Percentiles rank a stretch among this genome's conserved stretches.
phyloP scores from a whole-genome alignment of 92 coral and sea anemone species.

The Paramuricea clavata region DNA sequence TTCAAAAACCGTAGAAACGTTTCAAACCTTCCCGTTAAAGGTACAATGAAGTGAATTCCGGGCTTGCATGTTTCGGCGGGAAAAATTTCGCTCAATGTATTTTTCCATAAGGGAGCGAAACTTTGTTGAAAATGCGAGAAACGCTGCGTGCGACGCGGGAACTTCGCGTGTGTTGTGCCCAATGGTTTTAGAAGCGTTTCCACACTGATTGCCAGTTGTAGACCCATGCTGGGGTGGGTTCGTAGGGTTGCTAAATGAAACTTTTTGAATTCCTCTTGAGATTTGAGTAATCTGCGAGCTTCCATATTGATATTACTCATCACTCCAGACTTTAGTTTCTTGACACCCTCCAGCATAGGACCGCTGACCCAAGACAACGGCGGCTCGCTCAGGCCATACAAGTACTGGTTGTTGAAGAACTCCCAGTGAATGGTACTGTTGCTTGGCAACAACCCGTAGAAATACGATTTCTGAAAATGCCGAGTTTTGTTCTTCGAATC shows the following conservation, averaged over 20 bases:
- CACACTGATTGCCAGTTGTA: slow-evolving; percentile 90
- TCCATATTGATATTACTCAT: slow-evolving; percentile 90
- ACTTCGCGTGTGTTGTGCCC: slow-evolving; percentile 78
- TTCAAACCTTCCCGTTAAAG: slow-evolving; percentile 82
- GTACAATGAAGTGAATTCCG: slow-evolving; percentile 88
- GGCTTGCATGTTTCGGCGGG: slow-evolving; percentile 52
- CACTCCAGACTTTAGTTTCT: slow-evolving; percentile 82
- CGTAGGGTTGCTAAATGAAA: slow-evolving; percentile 85
- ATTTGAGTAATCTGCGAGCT: slow-evolving; percentile 78
- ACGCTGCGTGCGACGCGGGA: slow-evolving; percentile 84
- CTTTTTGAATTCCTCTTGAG: slow-evolving; percentile 93
- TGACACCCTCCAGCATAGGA: slow-evolving; percentile 80
- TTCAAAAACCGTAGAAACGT: slow-evolving; percentile 76
- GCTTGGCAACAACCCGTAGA: slow-evolving; percentile 21
- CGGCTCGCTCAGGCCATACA: slow-evolving; percentile 30
- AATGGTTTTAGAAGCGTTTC: slow-evolving; percentile 80
- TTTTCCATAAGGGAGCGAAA: slow-evolving; percentile 88
- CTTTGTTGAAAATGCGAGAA: slow-evolving; percentile 90
- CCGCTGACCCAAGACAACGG: slow-evolving; percentile 97
- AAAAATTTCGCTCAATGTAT: slow-evolving; percentile 63
- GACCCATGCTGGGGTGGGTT: slow-evolving; percentile 85
- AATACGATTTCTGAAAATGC: slow-evolving; percentile 5
- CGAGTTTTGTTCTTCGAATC: background rate
- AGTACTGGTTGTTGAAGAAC: background rate
- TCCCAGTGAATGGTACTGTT: slow-evolving; percentile 39